These are phyloP conservation scores for Nysson spinosus DNA, from an alignment of 2,888 invertebrate species.

Conservation along the genomic window DNA sequence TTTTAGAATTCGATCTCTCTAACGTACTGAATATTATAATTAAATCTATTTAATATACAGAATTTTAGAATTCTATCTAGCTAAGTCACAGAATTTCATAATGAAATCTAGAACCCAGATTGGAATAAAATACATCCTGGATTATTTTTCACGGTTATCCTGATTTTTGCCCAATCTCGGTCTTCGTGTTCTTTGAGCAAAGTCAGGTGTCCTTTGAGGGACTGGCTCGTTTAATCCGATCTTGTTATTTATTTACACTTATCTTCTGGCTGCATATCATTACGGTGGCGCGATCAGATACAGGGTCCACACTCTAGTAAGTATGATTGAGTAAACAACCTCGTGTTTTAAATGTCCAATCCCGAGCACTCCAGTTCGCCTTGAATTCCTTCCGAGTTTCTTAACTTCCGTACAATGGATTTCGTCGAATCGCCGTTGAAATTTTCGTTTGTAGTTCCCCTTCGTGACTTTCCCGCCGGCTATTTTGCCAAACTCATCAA, in stretches of 20 bases:
- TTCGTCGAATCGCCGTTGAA: conserved; percentile 8
- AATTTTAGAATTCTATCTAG: no score
- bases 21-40: no score
- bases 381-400: conserved; percentile 39
- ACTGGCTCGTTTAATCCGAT: conserved; percentile 36
- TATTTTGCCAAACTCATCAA: no score
- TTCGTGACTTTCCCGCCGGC: no score
- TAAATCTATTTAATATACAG: no score
- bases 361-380: conserved; percentile 42
- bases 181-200: background rate
- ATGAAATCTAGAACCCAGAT: no score
- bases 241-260: conserved; percentile 28
- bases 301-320: conserved; percentile 17
- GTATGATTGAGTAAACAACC: conserved; percentile 36
- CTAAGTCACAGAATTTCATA: no score
- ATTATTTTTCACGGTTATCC: no score
- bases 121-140: no score
- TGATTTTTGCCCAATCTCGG: no score
- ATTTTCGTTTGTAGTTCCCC: conserved; percentile 9
- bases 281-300: conserved; percentile 30
- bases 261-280: conserved; percentile 32
- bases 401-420: conserved; percentile 25
- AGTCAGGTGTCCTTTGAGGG: conserved; percentile 8
- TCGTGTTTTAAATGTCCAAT: conserved; percentile 28
- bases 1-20: no score